A percentile compares a stretch with the other conserved stretches of the same genome.
These are phyloP conservation scores for Nasonia giraulti DNA, from an alignment of 1,140 invertebrate species.

Conservation along the genomic window DNA sequence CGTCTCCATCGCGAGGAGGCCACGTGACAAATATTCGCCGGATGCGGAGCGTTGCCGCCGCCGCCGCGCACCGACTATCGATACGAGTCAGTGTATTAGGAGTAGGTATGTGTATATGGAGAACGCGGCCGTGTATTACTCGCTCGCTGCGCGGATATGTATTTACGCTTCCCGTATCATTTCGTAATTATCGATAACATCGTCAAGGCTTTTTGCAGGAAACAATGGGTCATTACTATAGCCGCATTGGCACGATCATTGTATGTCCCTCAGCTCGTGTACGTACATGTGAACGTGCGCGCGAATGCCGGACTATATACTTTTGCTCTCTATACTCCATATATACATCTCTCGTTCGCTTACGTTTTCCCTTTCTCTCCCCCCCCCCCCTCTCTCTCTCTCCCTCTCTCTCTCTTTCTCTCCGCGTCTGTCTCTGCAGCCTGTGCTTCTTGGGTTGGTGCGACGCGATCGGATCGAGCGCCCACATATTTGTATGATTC, in stretches of 20 bases:
- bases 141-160: conserved; percentile 51
- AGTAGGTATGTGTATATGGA: not conserved
- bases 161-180: conserved; percentile 74
- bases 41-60: conserved; percentile 61
- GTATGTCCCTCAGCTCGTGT: conserved; percentile 10
- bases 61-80: conserved; percentile 59
- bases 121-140: conserved; percentile 65
- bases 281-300: conserved; percentile 34
- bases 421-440: conserved; percentile 38
- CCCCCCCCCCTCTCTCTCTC: not conserved
- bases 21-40: conserved; percentile 69
- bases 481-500: conserved; percentile 43
- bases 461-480: conserved; percentile 42
- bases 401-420: conserved; percentile 31
- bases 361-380: not conserved
- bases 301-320: not conserved
- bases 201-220: conserved; percentile 74
- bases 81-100: conserved; percentile 60
- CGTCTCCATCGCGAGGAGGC: conserved; percentile 28
- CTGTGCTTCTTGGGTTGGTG: conserved; percentile 47
- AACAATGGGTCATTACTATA: conserved; percentile 73
- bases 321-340: conserved; percentile 1
- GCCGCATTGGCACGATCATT: conserved; percentile 51
- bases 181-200: conserved; percentile 75
- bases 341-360: not conserved